A percentile compares a stretch with the other conserved stretches of the same genome.
Evolutionary conservation across 2,888 invertebrate genomes (phyloP).

Genomic region (Tetragonisca angustula): DNA sequence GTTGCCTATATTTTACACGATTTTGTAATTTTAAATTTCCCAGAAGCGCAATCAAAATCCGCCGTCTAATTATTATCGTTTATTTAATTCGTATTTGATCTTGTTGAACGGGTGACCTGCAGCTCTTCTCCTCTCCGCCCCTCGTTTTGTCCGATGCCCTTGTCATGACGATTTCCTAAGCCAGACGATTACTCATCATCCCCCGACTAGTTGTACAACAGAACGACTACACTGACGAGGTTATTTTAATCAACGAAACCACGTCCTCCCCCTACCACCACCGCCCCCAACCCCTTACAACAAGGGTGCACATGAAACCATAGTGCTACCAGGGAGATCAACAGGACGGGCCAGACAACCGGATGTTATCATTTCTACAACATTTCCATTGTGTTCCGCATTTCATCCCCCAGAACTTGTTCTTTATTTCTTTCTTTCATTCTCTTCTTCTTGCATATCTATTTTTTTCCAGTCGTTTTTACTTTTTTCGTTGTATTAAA

Average conservation of each 20-base stretch:
- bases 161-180: conserved; percentile 61
- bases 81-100: conserved; percentile 39
- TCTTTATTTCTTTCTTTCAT: conserved; percentile 15
- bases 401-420: conserved; percentile 26
- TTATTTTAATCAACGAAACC: conserved; percentile 78
- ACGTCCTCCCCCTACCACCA: conserved; percentile 51
- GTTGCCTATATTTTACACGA: no score
- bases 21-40: no score
- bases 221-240: conserved; percentile 73
- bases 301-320: conserved; percentile 63
- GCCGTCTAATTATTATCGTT: neutral
- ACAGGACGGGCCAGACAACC: conserved; percentile 60
- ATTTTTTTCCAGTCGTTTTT: neutral
- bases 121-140: neutral
- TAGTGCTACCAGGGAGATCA: conserved; percentile 61
- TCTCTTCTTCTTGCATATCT: neutral
- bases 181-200: conserved; percentile 63
- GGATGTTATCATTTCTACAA: conserved; percentile 68
- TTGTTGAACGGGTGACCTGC: conserved; percentile 51
- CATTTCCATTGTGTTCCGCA: conserved; percentile 60
- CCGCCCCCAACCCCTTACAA: conserved; percentile 54
- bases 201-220: conserved; percentile 62
- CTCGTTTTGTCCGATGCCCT: conserved; percentile 47
- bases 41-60: no score
- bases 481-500: neutral